Conservation (phyloP, 2,113 vertebrate genomes). For the Oryzias melastigma region DNA sequence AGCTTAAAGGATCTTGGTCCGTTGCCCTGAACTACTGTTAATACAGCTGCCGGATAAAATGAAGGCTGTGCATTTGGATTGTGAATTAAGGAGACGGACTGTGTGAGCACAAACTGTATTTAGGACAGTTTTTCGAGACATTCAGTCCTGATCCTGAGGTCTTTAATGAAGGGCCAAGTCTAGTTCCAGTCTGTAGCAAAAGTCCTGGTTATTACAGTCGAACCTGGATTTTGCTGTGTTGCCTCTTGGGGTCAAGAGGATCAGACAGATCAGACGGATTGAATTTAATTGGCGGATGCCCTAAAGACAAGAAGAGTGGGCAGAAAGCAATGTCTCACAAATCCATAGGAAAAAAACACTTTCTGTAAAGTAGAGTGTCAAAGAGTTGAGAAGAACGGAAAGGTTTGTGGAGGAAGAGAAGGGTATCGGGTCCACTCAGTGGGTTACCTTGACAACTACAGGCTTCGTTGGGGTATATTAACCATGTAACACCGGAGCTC, state of each 20-base stretch:
- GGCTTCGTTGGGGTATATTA: conserved; percentile 48
- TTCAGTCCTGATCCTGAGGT: conserved; percentile 19
- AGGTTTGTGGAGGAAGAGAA: conserved; percentile 13
- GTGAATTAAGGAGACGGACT: conserved; percentile 28
- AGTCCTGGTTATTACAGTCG: conserved; percentile 28
- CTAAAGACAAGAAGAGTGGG: conserved; percentile 13
- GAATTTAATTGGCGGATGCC: conserved; percentile 56
- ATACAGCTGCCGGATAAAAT: conserved; percentile 30
- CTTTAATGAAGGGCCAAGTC: conserved; percentile 38
- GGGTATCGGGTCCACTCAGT: conserved; percentile 26
- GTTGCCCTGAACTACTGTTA: conserved; percentile 23
- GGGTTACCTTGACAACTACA: conserved; percentile 54
- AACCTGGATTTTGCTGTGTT: conserved; percentile 3
- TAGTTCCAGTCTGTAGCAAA: conserved; percentile 9
- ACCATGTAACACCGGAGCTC: too few relatives aligned
- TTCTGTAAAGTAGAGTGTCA: conserved; percentile 24
- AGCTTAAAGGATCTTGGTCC: conserved; percentile 44
- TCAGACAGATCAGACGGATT: conserved; percentile 48
- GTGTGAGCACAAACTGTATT: conserved; percentile 28
- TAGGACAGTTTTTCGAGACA: conserved; percentile 29
- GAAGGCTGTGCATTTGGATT: conserved; percentile 23
- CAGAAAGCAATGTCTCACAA: conserved; percentile 26
- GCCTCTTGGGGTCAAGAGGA: conserved; percentile 31
- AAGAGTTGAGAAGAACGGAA: conserved; percentile 24
- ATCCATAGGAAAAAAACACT: conserved; percentile 9